Conservation (phyloP, 2,888 invertebrate species). For the Rambutsinella grinnellia region DNA sequence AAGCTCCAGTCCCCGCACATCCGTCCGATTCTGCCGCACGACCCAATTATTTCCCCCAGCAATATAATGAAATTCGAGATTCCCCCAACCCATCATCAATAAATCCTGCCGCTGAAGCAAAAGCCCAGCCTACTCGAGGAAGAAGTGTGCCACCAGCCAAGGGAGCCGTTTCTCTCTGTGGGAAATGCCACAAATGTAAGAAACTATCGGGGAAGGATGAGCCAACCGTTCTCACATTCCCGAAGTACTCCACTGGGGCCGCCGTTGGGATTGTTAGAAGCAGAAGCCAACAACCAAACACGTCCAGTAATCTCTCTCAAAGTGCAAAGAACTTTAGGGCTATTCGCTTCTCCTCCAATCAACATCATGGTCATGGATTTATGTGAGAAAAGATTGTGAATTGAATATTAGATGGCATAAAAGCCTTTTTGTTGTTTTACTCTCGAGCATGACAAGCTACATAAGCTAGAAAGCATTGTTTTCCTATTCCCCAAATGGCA, state of each 20-base stretch:
- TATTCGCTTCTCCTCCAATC: constrained; percentile 29
- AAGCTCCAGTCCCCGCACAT: not conserved
- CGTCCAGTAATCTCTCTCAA: constrained; percentile 35
- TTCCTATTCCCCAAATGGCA: too few relatives aligned
- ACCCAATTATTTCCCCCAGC: not conserved
- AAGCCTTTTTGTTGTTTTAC: too few relatives aligned
- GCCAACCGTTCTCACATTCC: constrained; percentile 36
- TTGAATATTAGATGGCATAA: too few relatives aligned
- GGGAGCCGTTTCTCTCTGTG: constrained; percentile 40
- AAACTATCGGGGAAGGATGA: constrained; percentile 23
- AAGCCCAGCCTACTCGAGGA: not conserved
- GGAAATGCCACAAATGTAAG: constrained; percentile 59
- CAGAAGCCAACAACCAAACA: not conserved
- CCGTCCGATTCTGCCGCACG: not conserved
- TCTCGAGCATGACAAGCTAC: too few relatives aligned
- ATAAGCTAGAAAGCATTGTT: too few relatives aligned
- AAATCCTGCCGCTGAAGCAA: not conserved
- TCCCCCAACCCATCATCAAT: not conserved
- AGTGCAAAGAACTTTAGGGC: constrained; percentile 52
- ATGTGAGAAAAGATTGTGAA: too few relatives aligned
- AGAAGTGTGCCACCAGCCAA: constrained; percentile 23
- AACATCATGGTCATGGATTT: too few relatives aligned
- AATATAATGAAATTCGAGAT: constrained; percentile 3
- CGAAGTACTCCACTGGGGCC: constrained; percentile 19
- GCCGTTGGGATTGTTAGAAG: not conserved